Evolutionary conservation across 2,113 vertebrate species (phyloP).

Genomic region (Heterochromis multidens): DNA sequence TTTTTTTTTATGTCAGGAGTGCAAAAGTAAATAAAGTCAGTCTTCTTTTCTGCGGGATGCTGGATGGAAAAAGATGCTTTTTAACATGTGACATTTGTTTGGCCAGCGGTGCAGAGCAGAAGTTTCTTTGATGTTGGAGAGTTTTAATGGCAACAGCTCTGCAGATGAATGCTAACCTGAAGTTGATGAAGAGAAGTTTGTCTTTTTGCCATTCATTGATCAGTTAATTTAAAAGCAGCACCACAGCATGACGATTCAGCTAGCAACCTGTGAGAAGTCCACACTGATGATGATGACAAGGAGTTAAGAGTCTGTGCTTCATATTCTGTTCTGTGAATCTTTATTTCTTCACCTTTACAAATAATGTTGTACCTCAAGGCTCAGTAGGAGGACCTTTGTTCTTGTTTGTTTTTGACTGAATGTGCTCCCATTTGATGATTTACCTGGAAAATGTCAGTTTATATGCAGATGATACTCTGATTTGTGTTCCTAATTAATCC

Average conservation of each 20-base stretch:
- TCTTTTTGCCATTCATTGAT: background rate
- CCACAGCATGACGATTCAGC: background rate
- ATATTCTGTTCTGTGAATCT: background rate
- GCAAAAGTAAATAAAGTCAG: background rate
- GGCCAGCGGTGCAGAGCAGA: background rate
- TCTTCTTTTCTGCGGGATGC: no score
- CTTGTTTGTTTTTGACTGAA: background rate
- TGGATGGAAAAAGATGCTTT: background rate
- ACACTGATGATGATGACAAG: background rate
- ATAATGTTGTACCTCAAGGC: background rate
- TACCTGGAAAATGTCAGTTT: background rate
- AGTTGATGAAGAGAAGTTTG: background rate
- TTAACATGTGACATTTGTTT: no score
- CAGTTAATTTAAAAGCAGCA: background rate
- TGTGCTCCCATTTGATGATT: background rate
- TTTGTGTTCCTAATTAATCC: background rate
- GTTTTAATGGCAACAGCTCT: background rate
- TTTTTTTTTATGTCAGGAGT: background rate
- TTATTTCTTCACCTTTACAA: background rate
- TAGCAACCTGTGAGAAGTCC: background rate
- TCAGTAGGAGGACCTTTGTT: background rate
- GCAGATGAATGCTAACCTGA: background rate
- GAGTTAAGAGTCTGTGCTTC: background rate
- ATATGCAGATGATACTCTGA: background rate
- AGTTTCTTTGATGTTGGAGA: background rate